phyloP scores from a whole-genome alignment of 2,113 vertebrate species.

The Saguinus midas region DNA sequence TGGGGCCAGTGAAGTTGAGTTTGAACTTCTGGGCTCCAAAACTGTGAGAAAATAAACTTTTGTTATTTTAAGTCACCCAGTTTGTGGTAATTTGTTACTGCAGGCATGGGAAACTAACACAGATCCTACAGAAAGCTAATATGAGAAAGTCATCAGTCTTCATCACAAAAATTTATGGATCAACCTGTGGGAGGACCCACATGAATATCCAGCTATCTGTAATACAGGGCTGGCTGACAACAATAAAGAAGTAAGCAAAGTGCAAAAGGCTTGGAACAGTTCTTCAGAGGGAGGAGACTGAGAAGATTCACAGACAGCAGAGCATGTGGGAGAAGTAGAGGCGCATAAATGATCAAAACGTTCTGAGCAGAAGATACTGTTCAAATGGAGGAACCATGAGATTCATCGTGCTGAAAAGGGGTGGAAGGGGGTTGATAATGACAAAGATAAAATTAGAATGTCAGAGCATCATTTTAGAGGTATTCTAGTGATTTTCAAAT shows the following conservation, averaged over 20 bases:
- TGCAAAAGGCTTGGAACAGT: neutral
- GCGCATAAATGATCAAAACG: too few relatives aligned
- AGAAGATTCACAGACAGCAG: neutral
- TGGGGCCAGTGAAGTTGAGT: neutral
- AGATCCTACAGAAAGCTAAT: neutral
- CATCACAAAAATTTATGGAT: neutral
- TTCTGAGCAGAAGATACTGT: neutral
- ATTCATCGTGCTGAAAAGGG: neutral
- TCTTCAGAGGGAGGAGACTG: neutral
- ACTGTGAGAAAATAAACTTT: neutral
- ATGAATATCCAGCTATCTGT: neutral
- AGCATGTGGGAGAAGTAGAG: neutral
- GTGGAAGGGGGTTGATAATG: rapidly evolving
- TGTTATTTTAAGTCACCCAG: neutral
- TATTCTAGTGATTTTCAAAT: neutral
- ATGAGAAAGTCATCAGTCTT: neutral
- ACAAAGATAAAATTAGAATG: neutral
- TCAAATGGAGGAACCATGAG: neutral
- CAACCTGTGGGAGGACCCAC: neutral
- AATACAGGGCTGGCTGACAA: neutral
- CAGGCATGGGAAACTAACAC: neutral
- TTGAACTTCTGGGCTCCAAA: neutral
- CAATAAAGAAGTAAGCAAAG: neutral
- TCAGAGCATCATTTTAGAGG: neutral
- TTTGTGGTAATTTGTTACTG: neutral